phyloP scores from a whole-genome alignment of 2,888 invertebrate species.

The Plagodis pulveraria region DNA sequence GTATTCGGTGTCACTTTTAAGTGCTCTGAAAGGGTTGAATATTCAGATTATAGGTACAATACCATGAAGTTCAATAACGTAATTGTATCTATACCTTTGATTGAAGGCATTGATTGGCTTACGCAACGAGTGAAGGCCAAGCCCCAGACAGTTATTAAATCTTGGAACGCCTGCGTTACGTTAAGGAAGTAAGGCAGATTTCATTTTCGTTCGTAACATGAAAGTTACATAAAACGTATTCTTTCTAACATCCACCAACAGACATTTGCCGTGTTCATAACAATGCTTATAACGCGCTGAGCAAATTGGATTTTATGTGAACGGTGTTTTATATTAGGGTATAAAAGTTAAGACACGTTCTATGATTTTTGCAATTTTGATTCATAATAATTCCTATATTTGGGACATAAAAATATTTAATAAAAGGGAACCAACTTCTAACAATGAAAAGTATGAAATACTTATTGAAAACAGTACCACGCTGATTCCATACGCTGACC shows the following conservation, averaged over 20 bases:
- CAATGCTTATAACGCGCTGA: constrained; percentile 38
- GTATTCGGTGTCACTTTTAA: too few relatives aligned
- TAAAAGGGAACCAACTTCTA: too few relatives aligned
- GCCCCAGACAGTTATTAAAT: constrained; percentile 46
- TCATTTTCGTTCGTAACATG: constrained; percentile 62
- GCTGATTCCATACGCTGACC: too few relatives aligned
- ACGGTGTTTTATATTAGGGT: neutral
- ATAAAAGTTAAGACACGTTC: too few relatives aligned
- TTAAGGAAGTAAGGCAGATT: constrained; percentile 57
- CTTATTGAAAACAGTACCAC: too few relatives aligned
- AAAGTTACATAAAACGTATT: constrained; percentile 67
- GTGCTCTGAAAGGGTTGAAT: too few relatives aligned
- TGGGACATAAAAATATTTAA: too few relatives aligned
- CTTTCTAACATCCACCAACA: constrained; percentile 46
- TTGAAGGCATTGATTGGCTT: constrained; percentile 37
- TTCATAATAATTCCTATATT: too few relatives aligned
- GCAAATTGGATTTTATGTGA: constrained; percentile 39
- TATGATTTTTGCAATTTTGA: too few relatives aligned
- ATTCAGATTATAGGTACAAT: too few relatives aligned
- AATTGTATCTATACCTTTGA: constrained; percentile 1
- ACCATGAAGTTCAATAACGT: too few relatives aligned
- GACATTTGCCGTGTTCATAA: constrained; percentile 52
- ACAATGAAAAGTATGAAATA: too few relatives aligned
- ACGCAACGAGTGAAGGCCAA: constrained; percentile 48
- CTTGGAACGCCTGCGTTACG: constrained; percentile 61